A percentile compares a stretch with the other conserved stretches of the same genome.
phyloP scores from a whole-genome alignment of 2,888 invertebrate genomes.

The Drosophila fungiperda region DNA sequence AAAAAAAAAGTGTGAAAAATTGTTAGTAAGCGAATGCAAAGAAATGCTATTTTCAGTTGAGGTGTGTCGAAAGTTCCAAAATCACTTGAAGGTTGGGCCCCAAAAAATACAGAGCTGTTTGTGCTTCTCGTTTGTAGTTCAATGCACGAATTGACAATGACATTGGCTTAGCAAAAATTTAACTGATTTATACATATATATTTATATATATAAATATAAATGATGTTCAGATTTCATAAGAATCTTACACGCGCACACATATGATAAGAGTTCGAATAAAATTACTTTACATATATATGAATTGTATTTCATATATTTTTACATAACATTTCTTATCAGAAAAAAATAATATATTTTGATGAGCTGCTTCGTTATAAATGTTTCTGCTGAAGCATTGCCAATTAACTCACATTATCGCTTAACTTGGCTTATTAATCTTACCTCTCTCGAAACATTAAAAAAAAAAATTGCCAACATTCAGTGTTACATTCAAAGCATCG shows the following conservation, averaged over 20 bases:
- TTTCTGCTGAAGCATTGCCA: not conserved
- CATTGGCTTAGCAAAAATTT: constrained; percentile 25
- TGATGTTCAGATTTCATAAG: not conserved
- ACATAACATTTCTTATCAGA: not conserved
- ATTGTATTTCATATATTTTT: not conserved
- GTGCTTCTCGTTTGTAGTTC: constrained; percentile 43
- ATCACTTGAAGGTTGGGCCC: constrained; percentile 38
- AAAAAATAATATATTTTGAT: not conserved
- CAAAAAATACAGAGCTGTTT: constrained; percentile 4
- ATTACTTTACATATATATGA: not conserved
- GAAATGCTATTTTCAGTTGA: constrained; percentile 50
- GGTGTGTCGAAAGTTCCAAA: constrained; percentile 58
- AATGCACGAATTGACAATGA: constrained; percentile 54
- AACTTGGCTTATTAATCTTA: constrained; percentile 14
- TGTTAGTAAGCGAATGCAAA: constrained; percentile 33
- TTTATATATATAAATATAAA: not conserved
- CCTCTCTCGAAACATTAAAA: not conserved
- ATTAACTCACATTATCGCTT: constrained; percentile 10
- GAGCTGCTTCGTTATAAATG: not conserved
- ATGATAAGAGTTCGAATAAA: not conserved
- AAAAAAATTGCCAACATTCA: constrained; percentile 16
- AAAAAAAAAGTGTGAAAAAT: constrained; percentile 58
- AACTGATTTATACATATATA: not conserved
- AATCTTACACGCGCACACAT: not conserved
- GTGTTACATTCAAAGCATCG: constrained; percentile 64